Base-by-base conservation (phyloP, 1,140 invertebrate species). In the Pararge aegeria region DNA sequence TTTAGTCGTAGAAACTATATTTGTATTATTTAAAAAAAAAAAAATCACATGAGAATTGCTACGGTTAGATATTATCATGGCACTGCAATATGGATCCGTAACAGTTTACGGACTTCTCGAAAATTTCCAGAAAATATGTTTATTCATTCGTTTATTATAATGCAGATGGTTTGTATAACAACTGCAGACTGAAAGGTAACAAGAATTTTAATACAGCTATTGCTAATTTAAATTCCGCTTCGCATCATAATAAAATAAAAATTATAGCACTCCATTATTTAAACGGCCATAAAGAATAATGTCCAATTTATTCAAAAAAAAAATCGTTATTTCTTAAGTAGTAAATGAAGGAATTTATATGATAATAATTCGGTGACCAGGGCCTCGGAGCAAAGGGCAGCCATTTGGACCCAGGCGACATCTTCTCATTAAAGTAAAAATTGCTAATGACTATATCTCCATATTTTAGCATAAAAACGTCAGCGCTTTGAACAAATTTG, bases 401-500 rank as follows among this genome's bases (percentile, higher is more conserved):
- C 66, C 65, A 70, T 71, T 80, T 61, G 71, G 69, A 70, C 66
- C 71, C 72, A 40, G 61, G 67, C 67, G 75, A 79, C 73, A 77
- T 74, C 70, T 75, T 81, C 72, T 79, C 70, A 73, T 80, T 80
- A 76, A 80, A 86, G 64, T 78, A 79, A 76, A 85, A 85, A 85
- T 83, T 83, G 70, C 76, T 84, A 88, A 88, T 85, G 80, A 81
- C 78, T 79, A 75, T 73, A 88, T 88, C 82, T 86, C 76, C 83
- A 87, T 84, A 83, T 84, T 87, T 87, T 89, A 78, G 80, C 83
- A 87, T 89, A 80, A 83, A 84, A 77, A 83, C 74, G 80, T 85
- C 78, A 83, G 75, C 74, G 53, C 78, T 79, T 75, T 80, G 68
- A 74, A 73, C 62, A 69, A 72, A 71, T 85, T 80, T 69, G 58